A percentile compares a stretch with the other conserved stretches of the same genome.
These are phyloP conservation scores for Phorcus lineatus DNA, from an alignment of 2,888 invertebrate genomes.

Conservation along the genomic window DNA sequence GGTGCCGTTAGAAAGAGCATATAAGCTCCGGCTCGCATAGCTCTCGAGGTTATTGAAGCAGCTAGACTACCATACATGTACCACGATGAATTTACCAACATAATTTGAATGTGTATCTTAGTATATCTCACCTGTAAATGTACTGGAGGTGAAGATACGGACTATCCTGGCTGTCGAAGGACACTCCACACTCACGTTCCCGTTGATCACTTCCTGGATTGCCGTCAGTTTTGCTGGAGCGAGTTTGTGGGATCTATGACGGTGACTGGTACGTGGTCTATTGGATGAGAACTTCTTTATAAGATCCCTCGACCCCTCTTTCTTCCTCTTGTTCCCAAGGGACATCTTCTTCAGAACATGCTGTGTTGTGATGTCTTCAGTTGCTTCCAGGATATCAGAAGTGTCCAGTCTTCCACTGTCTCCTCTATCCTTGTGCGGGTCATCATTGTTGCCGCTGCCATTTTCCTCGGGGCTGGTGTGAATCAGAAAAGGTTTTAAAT, in stretches of 20 bases:
- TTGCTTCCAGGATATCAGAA: no score
- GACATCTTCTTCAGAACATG: background rate
- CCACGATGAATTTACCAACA: background rate
- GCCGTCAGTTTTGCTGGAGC: background rate
- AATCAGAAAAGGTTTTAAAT: no score
- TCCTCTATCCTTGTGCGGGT: background rate
- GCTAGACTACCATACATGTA: no score
- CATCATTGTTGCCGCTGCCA: background rate
- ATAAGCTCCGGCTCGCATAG: no score
- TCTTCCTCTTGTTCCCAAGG: background rate
- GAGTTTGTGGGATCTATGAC: background rate
- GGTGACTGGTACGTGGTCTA: background rate
- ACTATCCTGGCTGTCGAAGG: constrained; percentile 61
- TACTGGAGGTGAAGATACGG: constrained; percentile 33
- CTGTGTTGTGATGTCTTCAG: no score
- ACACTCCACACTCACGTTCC: constrained; percentile 53
- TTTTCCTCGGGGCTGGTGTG: background rate
- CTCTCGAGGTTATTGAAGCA: no score
- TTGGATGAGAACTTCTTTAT: no score
- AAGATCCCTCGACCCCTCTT: background rate
- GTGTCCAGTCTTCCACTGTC: background rate
- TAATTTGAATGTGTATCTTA: background rate
- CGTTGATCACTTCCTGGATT: constrained; percentile 30
- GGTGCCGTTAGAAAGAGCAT: no score
- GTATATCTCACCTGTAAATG: background rate